Evolutionary conservation across 2,797 vertebrate species (phyloP).

Genomic region (Hapalemur alaotrensis): DNA sequence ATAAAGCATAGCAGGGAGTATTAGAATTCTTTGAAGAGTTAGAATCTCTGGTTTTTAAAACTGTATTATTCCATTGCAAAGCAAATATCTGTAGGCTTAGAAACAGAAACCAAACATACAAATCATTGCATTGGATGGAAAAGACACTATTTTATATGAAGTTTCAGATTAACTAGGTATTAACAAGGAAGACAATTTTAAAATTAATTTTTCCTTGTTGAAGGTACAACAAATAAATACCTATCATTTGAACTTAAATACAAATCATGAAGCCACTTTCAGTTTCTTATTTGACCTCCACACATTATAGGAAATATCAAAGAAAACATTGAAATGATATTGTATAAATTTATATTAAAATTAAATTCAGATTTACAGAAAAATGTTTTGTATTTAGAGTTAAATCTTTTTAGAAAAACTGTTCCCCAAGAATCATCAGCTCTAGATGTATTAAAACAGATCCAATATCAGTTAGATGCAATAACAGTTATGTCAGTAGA

Average conservation of each 20-base stretch:
- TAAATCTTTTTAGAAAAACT: background rate
- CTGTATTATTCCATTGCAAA: background rate
- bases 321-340: background rate
- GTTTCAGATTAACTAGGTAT: background rate
- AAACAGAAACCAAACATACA: constrained; percentile 18
- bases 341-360: background rate
- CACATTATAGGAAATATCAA: background rate
- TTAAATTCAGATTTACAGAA: background rate
- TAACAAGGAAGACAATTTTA: background rate
- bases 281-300: background rate
- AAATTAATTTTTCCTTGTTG: background rate
- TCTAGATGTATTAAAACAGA: background rate
- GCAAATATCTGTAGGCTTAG: background rate
- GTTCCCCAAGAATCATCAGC: background rate
- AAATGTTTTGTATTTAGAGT: background rate
- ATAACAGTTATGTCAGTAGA: background rate
- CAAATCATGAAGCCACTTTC: background rate
- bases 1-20: background rate
- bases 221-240: background rate
- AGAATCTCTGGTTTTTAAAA: background rate
- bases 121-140: background rate
- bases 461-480: background rate
- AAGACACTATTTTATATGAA: background rate
- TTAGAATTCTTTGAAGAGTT: background rate
- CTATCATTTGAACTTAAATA: background rate